Percentiles rank a stretch among this genome's conserved stretches.
phyloP scores from a whole-genome alignment of 1,140 invertebrate genomes.

The Leptopilina boulardi region DNA sequence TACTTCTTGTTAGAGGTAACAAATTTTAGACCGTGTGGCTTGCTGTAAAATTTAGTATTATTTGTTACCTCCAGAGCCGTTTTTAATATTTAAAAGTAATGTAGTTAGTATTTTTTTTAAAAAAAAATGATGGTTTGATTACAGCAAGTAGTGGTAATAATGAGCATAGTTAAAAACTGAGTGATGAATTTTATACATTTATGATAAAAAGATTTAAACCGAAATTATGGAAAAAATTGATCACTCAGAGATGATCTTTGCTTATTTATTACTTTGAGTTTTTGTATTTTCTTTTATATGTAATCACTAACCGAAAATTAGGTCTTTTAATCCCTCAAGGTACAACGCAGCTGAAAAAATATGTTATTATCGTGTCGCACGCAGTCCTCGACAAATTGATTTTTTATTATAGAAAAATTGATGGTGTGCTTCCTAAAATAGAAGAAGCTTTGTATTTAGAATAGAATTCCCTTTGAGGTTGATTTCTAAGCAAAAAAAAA shows the following conservation, averaged over 20 bases:
- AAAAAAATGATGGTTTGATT: neutral
- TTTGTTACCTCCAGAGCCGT: neutral
- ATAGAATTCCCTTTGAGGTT: neutral
- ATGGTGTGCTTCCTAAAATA: too few species aligned
- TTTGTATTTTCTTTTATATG: neutral
- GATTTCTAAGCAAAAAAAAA: neutral
- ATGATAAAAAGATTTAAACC: too few species aligned
- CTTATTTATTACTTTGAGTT: neutral
- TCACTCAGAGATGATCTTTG: neutral
- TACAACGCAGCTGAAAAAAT: neutral
- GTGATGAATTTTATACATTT: constrained; percentile 2
- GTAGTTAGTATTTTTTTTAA: neutral
- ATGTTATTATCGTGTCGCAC: neutral
- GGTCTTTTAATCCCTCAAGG: neutral
- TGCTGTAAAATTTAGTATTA: neutral
- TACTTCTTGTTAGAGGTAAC: neutral
- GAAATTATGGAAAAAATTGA: neutral
- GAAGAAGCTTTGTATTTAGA: neutral
- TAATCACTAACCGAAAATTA: neutral
- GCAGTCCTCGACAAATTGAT: neutral
- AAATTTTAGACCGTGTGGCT: neutral
- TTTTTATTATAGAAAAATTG: neutral
- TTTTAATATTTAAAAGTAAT: neutral
- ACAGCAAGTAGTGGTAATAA: constrained; percentile 7
- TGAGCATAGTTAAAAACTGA: neutral